These are phyloP conservation scores for Premnoplex brunnescens DNA, from an alignment of 2,797 vertebrate species.

Conservation along the genomic window DNA sequence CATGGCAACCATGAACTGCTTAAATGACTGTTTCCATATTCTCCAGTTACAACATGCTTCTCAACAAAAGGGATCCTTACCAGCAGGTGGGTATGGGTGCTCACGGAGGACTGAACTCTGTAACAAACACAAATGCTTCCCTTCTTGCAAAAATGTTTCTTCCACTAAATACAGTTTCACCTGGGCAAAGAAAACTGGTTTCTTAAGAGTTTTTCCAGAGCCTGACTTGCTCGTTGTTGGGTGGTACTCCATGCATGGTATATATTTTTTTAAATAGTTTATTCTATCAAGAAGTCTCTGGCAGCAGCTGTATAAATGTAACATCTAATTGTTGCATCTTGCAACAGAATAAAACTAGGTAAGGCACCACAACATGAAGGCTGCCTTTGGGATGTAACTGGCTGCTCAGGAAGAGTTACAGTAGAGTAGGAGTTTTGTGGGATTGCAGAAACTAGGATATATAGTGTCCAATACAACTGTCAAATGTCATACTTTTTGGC, in stretches of 20 bases:
- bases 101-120: background rate
- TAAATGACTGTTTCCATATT: constrained; percentile 97
- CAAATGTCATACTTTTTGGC: background rate
- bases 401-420: background rate
- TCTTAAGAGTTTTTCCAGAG: background rate
- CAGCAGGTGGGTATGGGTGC: constrained; percentile 79
- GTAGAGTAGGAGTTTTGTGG: background rate
- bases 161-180: background rate
- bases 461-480: background rate
- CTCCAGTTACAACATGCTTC: constrained; percentile 94
- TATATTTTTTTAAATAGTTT: background rate
- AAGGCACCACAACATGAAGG: background rate
- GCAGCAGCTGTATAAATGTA: background rate
- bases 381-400: background rate
- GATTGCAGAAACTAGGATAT: background rate
- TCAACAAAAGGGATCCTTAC: constrained; percentile 84
- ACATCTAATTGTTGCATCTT: background rate
- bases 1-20: constrained; percentile 97
- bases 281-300: background rate
- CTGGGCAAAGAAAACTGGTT: background rate
- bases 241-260: background rate
- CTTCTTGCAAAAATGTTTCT: background rate
- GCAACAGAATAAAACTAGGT: background rate
- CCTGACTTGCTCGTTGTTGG: background rate
- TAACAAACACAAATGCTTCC: background rate